These are phyloP conservation scores for Allolobophora icterica DNA, from an alignment of 2,888 invertebrate species.

Conservation along the genomic window DNA sequence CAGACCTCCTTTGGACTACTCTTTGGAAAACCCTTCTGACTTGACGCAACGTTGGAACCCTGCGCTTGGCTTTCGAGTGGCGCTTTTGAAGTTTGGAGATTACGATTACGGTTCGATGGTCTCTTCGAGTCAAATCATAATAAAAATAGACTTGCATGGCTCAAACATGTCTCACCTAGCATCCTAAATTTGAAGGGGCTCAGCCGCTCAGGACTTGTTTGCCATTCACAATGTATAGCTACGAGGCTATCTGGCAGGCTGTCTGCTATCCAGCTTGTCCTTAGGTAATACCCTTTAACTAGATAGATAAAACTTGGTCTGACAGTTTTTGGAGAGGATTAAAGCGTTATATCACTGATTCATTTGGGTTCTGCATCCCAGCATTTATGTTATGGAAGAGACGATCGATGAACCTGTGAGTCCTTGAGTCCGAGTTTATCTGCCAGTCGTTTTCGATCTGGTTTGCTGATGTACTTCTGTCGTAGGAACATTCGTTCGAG, in stretches of 20 bases:
- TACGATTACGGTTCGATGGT: too few relatives aligned
- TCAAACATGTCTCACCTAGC: too few relatives aligned
- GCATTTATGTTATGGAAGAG: background rate
- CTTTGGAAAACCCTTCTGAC: too few relatives aligned
- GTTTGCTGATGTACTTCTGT: conserved; percentile 98
- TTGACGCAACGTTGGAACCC: too few relatives aligned
- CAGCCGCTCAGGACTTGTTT: background rate
- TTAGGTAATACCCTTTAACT: background rate
- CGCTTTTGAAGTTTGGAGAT: too few relatives aligned
- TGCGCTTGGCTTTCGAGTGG: too few relatives aligned
- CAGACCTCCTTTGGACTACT: too few relatives aligned
- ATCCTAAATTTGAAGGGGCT: background rate
- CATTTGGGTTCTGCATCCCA: background rate
- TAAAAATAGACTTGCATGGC: too few relatives aligned
- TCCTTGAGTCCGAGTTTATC: conserved; percentile 94
- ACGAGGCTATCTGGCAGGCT: background rate
- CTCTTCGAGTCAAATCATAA: too few relatives aligned
- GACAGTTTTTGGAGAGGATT: background rate
- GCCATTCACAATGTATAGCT: background rate
- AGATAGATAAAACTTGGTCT: background rate
- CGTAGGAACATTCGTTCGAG: conserved; percentile 93
- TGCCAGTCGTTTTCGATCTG: conserved; percentile 94
- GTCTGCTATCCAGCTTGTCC: background rate
- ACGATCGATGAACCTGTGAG: conserved; percentile 81
- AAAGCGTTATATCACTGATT: background rate